phyloP scores from a whole-genome alignment of 2,888 invertebrate species.

The Branchellion lobata region DNA sequence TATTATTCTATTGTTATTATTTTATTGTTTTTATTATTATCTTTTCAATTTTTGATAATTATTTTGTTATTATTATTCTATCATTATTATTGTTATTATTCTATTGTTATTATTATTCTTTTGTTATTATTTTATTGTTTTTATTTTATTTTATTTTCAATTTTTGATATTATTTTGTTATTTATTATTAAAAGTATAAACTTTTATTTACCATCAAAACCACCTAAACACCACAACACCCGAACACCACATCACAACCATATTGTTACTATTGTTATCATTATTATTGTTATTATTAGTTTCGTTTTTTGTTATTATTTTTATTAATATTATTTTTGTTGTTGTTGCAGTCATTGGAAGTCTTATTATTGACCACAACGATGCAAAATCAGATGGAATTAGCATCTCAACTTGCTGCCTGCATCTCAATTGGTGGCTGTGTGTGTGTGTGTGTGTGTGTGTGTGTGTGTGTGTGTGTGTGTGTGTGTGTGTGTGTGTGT shows the following conservation, averaged over 20 bases:
- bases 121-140: slow-evolving; percentile 31
- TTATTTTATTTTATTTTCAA: slow-evolving; percentile 29
- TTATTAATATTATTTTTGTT: slow-evolving; percentile 35
- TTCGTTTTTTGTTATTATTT: slow-evolving; percentile 32
- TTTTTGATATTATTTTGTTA: slow-evolving; percentile 30
- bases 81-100: slow-evolving; percentile 35
- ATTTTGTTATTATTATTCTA: slow-evolving; percentile 40
- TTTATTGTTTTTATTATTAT: slow-evolving; percentile 20
- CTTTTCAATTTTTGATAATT: no score
- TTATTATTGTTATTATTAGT: slow-evolving; percentile 35
- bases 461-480: slow-evolving; percentile 25
- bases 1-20: slow-evolving; percentile 28
- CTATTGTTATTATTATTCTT: slow-evolving; percentile 9
- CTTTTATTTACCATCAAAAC: no score
- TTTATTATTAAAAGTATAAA: no score
- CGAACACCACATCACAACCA: no score
- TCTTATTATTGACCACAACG: background rate
- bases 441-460: slow-evolving; percentile 16
- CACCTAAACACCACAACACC: no score
- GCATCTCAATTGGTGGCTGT: background rate
- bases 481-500: slow-evolving; percentile 19
- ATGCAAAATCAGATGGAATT: no score
- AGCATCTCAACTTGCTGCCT: no score
- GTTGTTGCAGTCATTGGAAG: slow-evolving; percentile 13
- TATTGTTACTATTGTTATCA: slow-evolving; percentile 33